Conservation (phyloP, 23 tunicate genomes). For the Trididemnum nubilum region DNA sequence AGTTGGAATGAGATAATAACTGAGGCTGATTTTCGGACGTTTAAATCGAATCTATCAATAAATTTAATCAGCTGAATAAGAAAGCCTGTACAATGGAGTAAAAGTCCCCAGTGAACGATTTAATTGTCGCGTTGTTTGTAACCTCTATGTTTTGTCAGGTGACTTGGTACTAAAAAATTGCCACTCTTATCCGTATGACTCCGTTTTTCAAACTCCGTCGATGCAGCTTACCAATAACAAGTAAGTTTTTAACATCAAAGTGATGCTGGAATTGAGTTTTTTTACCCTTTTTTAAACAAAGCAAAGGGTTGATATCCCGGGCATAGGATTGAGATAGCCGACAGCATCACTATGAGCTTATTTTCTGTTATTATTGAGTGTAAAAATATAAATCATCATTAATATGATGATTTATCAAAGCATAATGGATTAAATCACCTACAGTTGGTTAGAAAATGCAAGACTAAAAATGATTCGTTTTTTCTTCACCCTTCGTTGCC, state of each 20-base stretch:
- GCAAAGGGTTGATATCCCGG: not conserved
- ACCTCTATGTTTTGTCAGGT: conserved; percentile 7
- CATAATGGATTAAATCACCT: too few relatives aligned
- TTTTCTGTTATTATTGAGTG: not conserved
- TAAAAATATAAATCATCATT: too few relatives aligned
- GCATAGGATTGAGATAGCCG: too few relatives aligned
- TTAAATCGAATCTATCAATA: too few relatives aligned
- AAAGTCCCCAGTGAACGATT: not conserved
- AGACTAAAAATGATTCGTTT: too few relatives aligned
- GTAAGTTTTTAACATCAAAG: conserved; percentile 29
- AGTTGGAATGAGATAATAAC: too few relatives aligned
- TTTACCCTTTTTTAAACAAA: not conserved
- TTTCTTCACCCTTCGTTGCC: too few relatives aligned
- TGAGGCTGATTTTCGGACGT: not conserved
- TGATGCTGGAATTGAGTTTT: not conserved
- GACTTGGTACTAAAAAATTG: not conserved
- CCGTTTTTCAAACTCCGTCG: conserved; percentile 50
- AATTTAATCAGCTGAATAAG: not conserved
- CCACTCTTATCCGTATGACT: conserved; percentile 50
- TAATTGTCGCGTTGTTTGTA: too few relatives aligned
- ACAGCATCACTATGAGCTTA: too few relatives aligned
- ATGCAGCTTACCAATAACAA: conserved; percentile 56
- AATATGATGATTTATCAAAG: too few relatives aligned
- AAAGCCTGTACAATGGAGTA: too few relatives aligned
- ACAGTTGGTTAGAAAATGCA: too few relatives aligned